Conservation (phyloP, 37 sponge, comb jelly and placozoan species). For the Spongia lamella region DNA sequence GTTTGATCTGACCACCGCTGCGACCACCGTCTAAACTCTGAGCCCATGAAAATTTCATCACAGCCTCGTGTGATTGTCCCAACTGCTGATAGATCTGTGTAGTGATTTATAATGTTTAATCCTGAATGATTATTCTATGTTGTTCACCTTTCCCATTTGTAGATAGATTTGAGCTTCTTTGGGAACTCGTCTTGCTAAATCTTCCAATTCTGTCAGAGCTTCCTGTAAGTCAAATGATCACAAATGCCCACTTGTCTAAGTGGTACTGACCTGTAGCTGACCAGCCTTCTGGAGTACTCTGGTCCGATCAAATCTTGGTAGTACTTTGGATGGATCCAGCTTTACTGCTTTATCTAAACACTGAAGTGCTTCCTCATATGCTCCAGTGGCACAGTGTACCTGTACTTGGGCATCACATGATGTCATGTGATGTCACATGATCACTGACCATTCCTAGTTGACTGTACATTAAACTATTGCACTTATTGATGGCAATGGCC, state of each 20-base stretch:
- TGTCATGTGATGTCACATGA: not conserved
- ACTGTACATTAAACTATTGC: constrained; percentile 69
- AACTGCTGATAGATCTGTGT: constrained; percentile 50
- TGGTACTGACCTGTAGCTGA: no score
- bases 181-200: constrained; percentile 56
- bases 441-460: constrained; percentile 82
- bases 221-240: no score
- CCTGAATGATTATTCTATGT: no score
- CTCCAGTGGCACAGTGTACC: constrained; percentile 52
- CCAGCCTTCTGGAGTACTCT: no score
- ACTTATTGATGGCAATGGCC: constrained; percentile 76
- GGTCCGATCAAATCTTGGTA: constrained; percentile 53
- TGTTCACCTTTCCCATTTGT: constrained; percentile 78
- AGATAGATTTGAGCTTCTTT: constrained; percentile 81
- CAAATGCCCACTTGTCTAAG: no score
- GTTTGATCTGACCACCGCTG: constrained; percentile 30
- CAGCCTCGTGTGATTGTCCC: constrained; percentile 68
- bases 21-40: constrained; percentile 50
- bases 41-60: constrained; percentile 82
- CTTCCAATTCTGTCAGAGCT: constrained; percentile 70
- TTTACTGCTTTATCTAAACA: constrained; percentile 56
- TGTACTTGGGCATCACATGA: constrained; percentile 5
- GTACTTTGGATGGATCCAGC: constrained; percentile 53
- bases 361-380: constrained; percentile 54
- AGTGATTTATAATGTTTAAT: no score